Conservation (phyloP, 2,888 invertebrate species). For the Penaeus monodon region DNA sequence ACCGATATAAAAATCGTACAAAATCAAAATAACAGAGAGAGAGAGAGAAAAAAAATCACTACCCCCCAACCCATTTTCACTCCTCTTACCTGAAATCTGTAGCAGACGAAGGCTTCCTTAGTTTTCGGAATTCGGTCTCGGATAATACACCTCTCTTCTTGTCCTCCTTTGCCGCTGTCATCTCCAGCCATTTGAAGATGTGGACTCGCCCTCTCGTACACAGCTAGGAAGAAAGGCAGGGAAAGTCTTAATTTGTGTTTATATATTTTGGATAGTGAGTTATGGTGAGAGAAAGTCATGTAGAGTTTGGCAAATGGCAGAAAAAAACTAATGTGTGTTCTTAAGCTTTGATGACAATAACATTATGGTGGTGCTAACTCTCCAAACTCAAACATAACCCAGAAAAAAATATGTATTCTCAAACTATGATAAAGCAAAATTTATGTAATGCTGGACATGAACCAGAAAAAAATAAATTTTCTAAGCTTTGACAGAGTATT, state of each 20-base stretch:
- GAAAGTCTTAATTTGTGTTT: background rate
- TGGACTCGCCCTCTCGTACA: constrained; percentile 94
- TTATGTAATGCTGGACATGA: too few relatives aligned
- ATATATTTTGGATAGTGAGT: background rate
- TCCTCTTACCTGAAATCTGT: constrained; percentile 59
- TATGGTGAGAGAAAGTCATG: background rate
- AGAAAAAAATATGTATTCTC: too few relatives aligned
- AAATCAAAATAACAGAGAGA: background rate
- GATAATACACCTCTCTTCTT: constrained; percentile 58
- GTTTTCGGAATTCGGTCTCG: constrained; percentile 57
- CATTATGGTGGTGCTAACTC: too few relatives aligned
- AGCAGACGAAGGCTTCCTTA: constrained; percentile 56
- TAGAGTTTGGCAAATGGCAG: too few relatives aligned
- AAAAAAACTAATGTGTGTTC: too few relatives aligned
- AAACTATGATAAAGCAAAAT: too few relatives aligned
- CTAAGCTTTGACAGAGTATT: too few relatives aligned
- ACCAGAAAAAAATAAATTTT: too few relatives aligned
- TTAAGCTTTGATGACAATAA: too few relatives aligned
- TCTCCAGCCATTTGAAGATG: constrained; percentile 93
- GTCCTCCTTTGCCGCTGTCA: constrained; percentile 76
- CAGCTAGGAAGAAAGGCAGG: constrained; percentile 73
- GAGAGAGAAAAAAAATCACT: background rate
- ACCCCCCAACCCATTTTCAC: background rate
- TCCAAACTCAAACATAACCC: too few relatives aligned
- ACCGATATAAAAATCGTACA: too few relatives aligned